Base-by-base conservation (phyloP, 2,113 vertebrate species). In the Corvus cornix region DNA sequence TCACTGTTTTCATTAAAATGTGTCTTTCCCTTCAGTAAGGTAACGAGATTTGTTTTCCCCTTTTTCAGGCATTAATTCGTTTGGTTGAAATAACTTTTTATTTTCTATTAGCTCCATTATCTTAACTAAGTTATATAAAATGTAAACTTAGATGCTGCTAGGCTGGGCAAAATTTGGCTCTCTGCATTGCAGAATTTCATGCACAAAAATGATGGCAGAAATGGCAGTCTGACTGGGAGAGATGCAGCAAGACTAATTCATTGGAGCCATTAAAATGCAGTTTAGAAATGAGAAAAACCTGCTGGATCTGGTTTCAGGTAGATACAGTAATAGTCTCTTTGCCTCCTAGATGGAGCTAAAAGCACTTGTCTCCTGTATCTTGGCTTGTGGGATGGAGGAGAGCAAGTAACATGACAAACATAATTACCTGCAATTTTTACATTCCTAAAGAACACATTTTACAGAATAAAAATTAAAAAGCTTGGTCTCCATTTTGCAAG, bases 311-410 rank as follows among this genome's bases (percentile, higher is more conserved):
- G 9, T 60, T 86, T 88, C 59, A 70, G 33, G 59, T 16, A 84
- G 78, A 52, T n/a, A 91, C 15, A 77, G 93, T 70, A 94, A 87
- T 75, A 92, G 90, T 13, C 75, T 39, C 85, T 91, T 64, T 92
- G 95, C 76, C 96, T 96, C 93, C 95, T 96, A 96, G 95, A 56
- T 95, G 93, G 95, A 96, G 96, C 95, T 96, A 95, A 96, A 96
- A 93, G 90, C 68, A 88, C 96, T 96, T 96, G 75, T 80, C 78
- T 95, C 83, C 27, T 59, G 27, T 59, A 6, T 24, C 24, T 83
- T 87, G 70, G 23, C 39, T 90, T 51, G 31, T 85, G 77, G 80
- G 37, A 76, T 44, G 55, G 24, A 85, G 49, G 62, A 76, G 66
- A 76, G 26, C 10, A 33, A 66, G 43, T 30, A 63, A 67, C 17